These are phyloP conservation scores for Bursaphelenchus okinawaensis DNA, from an alignment of 2,888 invertebrate species.

Conservation along the genomic window DNA sequence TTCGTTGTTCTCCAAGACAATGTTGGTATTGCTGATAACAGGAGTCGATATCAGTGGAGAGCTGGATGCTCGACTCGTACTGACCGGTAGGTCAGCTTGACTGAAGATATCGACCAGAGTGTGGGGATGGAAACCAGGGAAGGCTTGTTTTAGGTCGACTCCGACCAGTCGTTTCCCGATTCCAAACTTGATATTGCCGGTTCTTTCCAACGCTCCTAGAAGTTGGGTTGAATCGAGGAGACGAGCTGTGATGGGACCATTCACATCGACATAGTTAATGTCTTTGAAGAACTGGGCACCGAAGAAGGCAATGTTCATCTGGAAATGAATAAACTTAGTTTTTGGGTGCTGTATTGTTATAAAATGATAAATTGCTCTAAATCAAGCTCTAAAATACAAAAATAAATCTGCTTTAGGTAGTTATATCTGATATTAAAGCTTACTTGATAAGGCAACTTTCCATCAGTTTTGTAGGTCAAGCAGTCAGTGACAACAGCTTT, in stretches of 20 bases:
- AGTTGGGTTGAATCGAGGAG: slow-evolving; percentile 34
- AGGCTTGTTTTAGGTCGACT: slow-evolving; percentile 26
- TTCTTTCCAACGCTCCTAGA: slow-evolving; percentile 31
- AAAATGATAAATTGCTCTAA: no score
- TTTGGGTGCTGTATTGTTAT: background rate
- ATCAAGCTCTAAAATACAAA: no score
- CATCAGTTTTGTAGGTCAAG: slow-evolving; percentile 7
- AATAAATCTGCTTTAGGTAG: no score
- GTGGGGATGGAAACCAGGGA: slow-evolving; percentile 24
- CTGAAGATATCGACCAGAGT: slow-evolving; percentile 9
- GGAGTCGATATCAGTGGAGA: background rate
- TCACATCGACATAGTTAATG: slow-evolving; percentile 9
- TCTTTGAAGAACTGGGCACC: slow-evolving; percentile 30
- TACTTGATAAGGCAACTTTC: slow-evolving; percentile 8
- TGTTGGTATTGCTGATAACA: background rate
- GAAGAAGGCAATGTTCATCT: slow-evolving; percentile 35
- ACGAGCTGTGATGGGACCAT: slow-evolving; percentile 24
- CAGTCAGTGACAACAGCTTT: slow-evolving; percentile 1
- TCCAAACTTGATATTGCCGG: slow-evolving; percentile 23
- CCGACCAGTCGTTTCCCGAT: slow-evolving; percentile 17
- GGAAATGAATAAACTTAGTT: slow-evolving; percentile 1
- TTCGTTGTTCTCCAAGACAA: slow-evolving; percentile 8
- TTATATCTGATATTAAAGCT: no score
- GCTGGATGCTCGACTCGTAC: slow-evolving; percentile 3
- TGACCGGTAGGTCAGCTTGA: slow-evolving; percentile 5